Base-by-base conservation (phyloP, 2,113 vertebrate genomes). In the Pimephales promelas region DNA sequence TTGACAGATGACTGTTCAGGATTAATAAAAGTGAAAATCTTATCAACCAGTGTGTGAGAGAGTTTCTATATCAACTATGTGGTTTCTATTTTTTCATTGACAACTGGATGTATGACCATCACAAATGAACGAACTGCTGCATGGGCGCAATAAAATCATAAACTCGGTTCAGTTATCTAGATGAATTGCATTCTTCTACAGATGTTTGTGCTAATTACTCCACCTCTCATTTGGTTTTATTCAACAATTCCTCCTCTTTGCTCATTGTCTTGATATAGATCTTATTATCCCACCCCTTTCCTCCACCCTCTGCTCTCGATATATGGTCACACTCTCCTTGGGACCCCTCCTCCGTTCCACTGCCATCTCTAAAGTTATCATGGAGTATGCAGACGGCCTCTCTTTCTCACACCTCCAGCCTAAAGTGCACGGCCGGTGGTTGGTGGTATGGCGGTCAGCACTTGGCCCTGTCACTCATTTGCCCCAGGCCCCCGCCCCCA, bases 381-480 rank as follows among this genome's bases (percentile, higher is more conserved):
- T 92, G 88, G 90, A 84, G 79, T 72, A 74, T 70, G 70, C 83
- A 43, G 43, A 82, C 85, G 26, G 31, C 49, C 83, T 88, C 85
- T 85, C 82, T 70, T 88, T 86, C 89, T 83, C 85, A 85, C 75
- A 79, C 78, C 36, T 54, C 40, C 72, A 28, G 7, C 57, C 68
- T 85, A 83, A 85, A 90, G 90, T 87, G 90, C 93, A 92, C 91
- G 89, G 90, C 92, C 89, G 83, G 88, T 84, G 83, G 72, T 81
- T 83, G 82, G 87, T 86, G 88, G 85, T 89, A 90, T 83, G 84
- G 90, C 89, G 84, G 88, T 84, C 79, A 91, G 81, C 94, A 95
- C 90, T 88, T 95, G 94, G 88, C 90, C 91, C 92, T 94, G 94
- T 94, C 94, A 93, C 84, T 95, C 94, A 94, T 52, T 59, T 40